A percentile compares a stretch with the other conserved stretches of the same genome.
phyloP scores from a whole-genome alignment of 2,113 vertebrate species.

The Chamaea fasciata region DNA sequence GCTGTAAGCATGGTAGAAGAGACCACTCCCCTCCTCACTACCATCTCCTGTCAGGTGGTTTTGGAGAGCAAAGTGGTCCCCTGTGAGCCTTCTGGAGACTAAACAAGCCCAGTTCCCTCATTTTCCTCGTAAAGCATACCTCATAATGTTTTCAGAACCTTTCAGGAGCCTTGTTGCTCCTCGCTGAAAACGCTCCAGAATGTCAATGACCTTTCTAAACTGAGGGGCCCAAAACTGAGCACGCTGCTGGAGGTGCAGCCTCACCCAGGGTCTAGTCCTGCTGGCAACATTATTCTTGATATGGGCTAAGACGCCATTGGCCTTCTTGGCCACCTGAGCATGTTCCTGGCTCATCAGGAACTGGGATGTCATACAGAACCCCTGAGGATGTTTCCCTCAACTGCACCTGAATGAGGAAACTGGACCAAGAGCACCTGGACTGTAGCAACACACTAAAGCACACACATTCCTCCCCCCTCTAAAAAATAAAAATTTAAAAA shows the following conservation, averaged over 20 bases:
- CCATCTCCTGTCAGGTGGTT: background rate
- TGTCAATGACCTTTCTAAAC: background rate
- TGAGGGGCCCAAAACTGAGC: background rate
- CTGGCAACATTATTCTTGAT: background rate
- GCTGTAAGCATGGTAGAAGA: background rate
- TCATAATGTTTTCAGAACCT: background rate
- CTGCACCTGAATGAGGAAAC: background rate
- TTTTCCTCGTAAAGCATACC: background rate
- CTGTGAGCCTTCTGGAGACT: background rate
- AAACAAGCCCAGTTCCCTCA: background rate
- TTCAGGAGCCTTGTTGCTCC: background rate
- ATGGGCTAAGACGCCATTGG: background rate
- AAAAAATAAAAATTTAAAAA: no score
- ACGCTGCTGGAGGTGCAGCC: background rate
- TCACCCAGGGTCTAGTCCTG: background rate
- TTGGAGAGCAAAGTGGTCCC: background rate
- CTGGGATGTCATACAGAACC: background rate
- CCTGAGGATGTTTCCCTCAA: background rate
- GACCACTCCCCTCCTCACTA: no score
- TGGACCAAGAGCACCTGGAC: no score
- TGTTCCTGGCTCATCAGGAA: background rate
- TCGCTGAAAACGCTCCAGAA: accelerated
- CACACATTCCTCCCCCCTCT: accelerated
- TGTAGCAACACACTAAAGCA: background rate
- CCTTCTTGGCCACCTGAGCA: background rate